These are phyloP conservation scores for Myanophis thanlyinensis DNA, from an alignment of 2,113 vertebrate genomes.

Conservation along the genomic window DNA sequence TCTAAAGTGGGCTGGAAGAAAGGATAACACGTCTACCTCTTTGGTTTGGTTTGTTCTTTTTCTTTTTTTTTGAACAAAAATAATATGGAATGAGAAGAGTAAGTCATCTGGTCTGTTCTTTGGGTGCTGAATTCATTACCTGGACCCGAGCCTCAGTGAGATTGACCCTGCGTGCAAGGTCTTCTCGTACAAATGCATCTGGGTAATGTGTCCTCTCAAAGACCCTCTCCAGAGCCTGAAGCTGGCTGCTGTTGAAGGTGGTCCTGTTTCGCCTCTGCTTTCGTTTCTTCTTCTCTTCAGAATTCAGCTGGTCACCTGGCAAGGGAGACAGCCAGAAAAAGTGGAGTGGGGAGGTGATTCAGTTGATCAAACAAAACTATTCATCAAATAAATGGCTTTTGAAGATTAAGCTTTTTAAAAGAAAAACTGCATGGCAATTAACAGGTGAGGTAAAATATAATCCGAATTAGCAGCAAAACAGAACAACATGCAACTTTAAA, in stretches of 20 bases:
- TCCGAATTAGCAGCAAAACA: background rate
- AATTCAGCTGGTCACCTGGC: slow-evolving; percentile 88
- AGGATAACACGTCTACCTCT: background rate
- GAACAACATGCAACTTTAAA: background rate
- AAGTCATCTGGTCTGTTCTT: background rate
- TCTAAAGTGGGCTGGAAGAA: background rate
- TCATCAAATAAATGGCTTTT: background rate
- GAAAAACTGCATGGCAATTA: background rate
- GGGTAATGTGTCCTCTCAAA: slow-evolving; percentile 83
- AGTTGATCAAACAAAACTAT: background rate
- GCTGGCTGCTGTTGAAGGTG: slow-evolving; percentile 84
- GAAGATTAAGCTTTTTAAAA: background rate
- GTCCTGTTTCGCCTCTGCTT: slow-evolving; percentile 82
- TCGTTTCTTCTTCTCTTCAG: slow-evolving; percentile 73
- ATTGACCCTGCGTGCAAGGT: slow-evolving; percentile 78
- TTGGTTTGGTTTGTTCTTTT: background rate
- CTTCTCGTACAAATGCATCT: slow-evolving; percentile 78
- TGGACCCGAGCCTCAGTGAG: slow-evolving; percentile 82
- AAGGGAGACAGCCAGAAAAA: slow-evolving; percentile 6
- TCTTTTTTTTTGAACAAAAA: background rate
- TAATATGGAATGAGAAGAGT: background rate
- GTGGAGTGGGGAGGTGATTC: background rate
- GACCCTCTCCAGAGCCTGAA: slow-evolving; percentile 81
- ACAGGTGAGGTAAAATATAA: background rate
- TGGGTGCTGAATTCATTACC: slow-evolving; percentile 56